These are phyloP conservation scores for Taurulus bubalis DNA, from an alignment of 2,113 vertebrate species.

Conservation along the genomic window DNA sequence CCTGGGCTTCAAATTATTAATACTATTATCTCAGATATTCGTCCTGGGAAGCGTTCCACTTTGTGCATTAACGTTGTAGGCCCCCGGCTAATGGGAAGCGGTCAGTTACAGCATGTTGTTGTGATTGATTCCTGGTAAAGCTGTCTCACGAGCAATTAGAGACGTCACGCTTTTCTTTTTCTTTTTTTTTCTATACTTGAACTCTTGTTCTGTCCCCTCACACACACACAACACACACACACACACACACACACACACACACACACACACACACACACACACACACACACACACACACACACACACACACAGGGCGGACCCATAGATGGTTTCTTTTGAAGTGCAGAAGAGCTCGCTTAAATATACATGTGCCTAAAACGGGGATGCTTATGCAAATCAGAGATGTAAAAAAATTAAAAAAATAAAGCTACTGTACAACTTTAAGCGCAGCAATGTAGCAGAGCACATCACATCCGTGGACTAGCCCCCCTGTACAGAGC, in stretches of 20 bases:
- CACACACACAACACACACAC: too few species aligned
- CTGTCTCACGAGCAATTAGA: constrained; percentile 40
- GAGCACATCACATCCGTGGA: constrained; percentile 7
- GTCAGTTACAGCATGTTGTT: constrained; percentile 48
- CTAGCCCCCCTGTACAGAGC: not conserved
- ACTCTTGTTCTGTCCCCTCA: constrained; percentile 35
- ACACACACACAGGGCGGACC: constrained; percentile 22
- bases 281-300: too few species aligned
- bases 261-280: too few species aligned
- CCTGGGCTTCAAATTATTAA: constrained; percentile 36
- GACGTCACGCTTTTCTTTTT: constrained; percentile 13
- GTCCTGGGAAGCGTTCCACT: constrained; percentile 39
- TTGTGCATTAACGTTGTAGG: constrained; percentile 56
- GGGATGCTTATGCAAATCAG: constrained; percentile 38
- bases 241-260: too few species aligned
- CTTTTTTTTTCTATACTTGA: constrained; percentile 31
- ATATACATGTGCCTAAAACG: constrained; percentile 16
- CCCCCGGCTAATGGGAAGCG: constrained; percentile 52
- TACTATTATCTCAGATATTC: constrained; percentile 32
- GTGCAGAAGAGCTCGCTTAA: constrained; percentile 35
- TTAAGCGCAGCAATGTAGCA: constrained; percentile 23
- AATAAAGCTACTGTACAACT: constrained; percentile 41
- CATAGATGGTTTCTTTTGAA: constrained; percentile 34
- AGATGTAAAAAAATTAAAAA: constrained; percentile 9
- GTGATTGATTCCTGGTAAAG: constrained; percentile 57